A percentile compares a stretch with the other conserved stretches of the same genome.
Evolutionary conservation across 2,888 invertebrate genomes (phyloP).

Genomic region (Serripes groenlandicus): DNA sequence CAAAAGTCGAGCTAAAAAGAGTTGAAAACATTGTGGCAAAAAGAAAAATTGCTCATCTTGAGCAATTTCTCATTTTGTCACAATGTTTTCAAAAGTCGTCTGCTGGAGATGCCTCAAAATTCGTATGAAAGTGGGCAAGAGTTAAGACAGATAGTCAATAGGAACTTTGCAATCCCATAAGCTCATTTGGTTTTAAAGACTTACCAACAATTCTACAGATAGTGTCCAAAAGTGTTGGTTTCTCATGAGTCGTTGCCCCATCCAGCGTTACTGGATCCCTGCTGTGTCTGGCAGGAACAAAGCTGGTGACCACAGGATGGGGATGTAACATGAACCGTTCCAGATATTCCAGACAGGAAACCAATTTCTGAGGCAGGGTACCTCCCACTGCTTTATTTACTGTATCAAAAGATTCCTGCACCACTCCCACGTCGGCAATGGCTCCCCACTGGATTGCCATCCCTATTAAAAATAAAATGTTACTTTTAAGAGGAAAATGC

Average conservation of each 20-base stretch:
- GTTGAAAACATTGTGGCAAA: too few species aligned
- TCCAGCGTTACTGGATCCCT: slow-evolving; percentile 2
- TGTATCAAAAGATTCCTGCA: slow-evolving; percentile 94
- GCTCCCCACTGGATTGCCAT: slow-evolving; percentile 99
- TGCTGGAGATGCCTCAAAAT: too few species aligned
- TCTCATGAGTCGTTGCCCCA: background rate
- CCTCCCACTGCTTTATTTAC: slow-evolving; percentile 97
- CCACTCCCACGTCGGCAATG: slow-evolving; percentile 97
- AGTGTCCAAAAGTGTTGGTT: slow-evolving; percentile 4
- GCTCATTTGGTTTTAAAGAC: too few species aligned
- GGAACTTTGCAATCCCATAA: too few species aligned
- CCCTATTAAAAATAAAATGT: slow-evolving; percentile 71
- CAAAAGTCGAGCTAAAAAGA: too few species aligned
- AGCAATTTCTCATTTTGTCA: too few species aligned
- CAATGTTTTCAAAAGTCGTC: too few species aligned
- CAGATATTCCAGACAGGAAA: slow-evolving; percentile 95
- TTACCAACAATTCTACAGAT: slow-evolving; percentile 32
- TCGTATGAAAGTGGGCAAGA: too few species aligned
- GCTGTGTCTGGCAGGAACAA: slow-evolving; percentile 91
- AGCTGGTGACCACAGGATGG: slow-evolving; percentile 85
- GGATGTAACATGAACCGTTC: slow-evolving; percentile 94
- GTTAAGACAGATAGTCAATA: too few species aligned
- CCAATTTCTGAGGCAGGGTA: slow-evolving; percentile 97
- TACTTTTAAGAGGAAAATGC: background rate
- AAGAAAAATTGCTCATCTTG: too few species aligned